Percentiles rank a stretch among this genome's conserved stretches.
phyloP scores from a whole-genome alignment of 2,888 invertebrate genomes.

The Axea sp. region DNA sequence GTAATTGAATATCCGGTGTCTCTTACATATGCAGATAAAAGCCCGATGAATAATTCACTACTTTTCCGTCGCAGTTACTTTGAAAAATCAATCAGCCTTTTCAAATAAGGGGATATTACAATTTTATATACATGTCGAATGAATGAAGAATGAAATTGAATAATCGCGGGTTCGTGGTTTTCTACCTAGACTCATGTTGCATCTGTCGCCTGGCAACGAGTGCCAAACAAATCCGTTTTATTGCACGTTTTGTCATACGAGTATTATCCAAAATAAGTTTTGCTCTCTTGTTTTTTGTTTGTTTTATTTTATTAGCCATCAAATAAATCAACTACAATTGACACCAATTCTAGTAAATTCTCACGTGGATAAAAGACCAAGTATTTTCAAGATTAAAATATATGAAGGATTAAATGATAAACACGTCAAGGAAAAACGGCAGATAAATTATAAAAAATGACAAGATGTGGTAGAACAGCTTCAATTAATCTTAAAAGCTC shows the following conservation, averaged over 20 bases:
- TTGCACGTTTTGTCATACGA: conserved; percentile 28
- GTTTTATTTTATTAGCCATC: too few species aligned
- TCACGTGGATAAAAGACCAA: too few species aligned
- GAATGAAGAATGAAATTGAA: conserved; percentile 41
- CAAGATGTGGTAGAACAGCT: conserved; percentile 63
- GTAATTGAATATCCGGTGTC: conserved; percentile 48
- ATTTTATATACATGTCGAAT: conserved; percentile 22
- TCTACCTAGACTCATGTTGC: conserved; percentile 28
- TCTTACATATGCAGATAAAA: conserved; percentile 38
- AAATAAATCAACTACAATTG: too few species aligned
- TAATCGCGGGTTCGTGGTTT: conserved; percentile 43
- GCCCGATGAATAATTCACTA: conserved; percentile 39
- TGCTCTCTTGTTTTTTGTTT: too few species aligned
- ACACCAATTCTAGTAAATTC: too few species aligned
- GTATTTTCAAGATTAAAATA: too few species aligned
- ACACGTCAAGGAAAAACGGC: too few species aligned
- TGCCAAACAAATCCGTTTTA: conserved; percentile 53
- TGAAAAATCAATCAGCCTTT: conserved; percentile 53
- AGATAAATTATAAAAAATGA: conserved; percentile 63
- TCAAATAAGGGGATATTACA: conserved; percentile 53
- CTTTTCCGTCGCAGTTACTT: conserved; percentile 22
- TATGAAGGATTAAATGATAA: too few species aligned
- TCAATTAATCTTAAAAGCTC: conserved; percentile 67
- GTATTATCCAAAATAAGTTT: conserved; percentile 25
- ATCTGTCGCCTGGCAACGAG: conserved; percentile 53